Conservation (phyloP, 2,888 invertebrate genomes). For the Sminthurinus aureus region DNA sequence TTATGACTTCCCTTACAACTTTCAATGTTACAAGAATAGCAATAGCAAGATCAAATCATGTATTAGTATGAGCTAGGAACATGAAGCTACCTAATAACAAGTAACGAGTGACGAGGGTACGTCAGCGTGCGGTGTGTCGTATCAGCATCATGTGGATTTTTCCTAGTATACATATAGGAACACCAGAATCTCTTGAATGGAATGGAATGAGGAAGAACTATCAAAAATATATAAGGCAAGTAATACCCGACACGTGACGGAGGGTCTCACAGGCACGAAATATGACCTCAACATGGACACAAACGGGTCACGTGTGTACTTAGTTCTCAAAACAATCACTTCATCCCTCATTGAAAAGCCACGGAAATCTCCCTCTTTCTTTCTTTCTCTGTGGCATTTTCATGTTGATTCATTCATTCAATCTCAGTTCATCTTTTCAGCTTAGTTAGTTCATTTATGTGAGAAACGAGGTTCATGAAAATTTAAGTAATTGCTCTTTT, state of each 20-base stretch:
- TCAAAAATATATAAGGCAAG: background rate
- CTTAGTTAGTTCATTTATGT: conserved; percentile 2
- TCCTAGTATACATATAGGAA: too few relatives aligned
- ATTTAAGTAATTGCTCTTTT: conserved; percentile 41
- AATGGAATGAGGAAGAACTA: conserved; percentile 1
- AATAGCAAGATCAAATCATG: background rate
- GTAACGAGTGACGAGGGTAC: background rate
- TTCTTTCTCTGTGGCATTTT: background rate
- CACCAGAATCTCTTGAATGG: too few relatives aligned
- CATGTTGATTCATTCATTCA: too few relatives aligned
- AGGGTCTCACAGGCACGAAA: conserved; percentile 46
- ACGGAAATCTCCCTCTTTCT: conserved; percentile 17
- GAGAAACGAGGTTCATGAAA: conserved; percentile 22
- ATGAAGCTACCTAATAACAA: background rate
- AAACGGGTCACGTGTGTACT: conserved; percentile 44
- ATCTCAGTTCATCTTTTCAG: background rate
- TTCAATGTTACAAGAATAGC: background rate
- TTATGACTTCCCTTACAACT: background rate
- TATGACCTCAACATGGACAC: conserved; percentile 42
- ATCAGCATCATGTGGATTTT: too few relatives aligned
- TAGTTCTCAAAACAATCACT: conserved; percentile 24
- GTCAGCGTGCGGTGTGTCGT: background rate
- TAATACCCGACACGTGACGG: conserved; percentile 41
- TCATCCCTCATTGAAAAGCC: conserved; percentile 27
- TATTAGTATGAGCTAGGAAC: background rate